phyloP scores from a whole-genome alignment of 2,113 vertebrate species.

The Clarias macrocephalus region DNA sequence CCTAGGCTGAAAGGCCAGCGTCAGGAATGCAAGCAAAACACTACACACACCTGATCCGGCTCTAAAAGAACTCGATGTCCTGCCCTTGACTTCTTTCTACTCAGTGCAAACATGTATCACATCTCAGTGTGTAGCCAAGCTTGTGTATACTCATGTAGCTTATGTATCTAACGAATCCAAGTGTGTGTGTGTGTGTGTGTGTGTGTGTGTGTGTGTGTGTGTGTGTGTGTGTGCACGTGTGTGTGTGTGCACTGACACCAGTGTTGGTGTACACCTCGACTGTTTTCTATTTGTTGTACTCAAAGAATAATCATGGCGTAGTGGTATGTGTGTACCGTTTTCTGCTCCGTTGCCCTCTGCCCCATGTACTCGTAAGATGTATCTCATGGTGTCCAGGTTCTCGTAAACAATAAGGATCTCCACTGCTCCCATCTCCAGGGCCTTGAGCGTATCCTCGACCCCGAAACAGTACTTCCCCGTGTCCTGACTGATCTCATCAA shows the following conservation, averaged over 20 bases:
- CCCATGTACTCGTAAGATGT: conserved; percentile 93
- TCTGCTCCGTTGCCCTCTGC: conserved; percentile 82
- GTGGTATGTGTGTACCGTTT: conserved; percentile 66
- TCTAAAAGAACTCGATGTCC: not conserved
- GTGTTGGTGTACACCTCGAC: not conserved
- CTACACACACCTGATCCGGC: conserved; percentile 1
- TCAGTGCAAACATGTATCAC: not conserved
- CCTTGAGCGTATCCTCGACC: conserved; percentile 97
- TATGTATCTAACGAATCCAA: not conserved
- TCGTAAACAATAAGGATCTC: conserved; percentile 99
- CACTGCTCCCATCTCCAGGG: conserved; percentile 98
- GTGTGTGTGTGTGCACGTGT: no score
- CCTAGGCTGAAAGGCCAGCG: not conserved
- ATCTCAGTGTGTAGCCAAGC: not conserved
- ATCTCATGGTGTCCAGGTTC: conserved; percentile 99
- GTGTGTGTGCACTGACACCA: no score
- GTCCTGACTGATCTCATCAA: conserved; percentile 99
- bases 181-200: no score
- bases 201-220: no score
- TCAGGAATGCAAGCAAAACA: not conserved
- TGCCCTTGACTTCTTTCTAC: not conserved
- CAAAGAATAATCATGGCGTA: not conserved
- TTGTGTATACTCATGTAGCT: not conserved
- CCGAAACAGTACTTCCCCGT: conserved; percentile 99
- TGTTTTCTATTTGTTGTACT: not conserved